phyloP scores from a whole-genome alignment of 2,888 invertebrate species.

The Thumatha senex region DNA sequence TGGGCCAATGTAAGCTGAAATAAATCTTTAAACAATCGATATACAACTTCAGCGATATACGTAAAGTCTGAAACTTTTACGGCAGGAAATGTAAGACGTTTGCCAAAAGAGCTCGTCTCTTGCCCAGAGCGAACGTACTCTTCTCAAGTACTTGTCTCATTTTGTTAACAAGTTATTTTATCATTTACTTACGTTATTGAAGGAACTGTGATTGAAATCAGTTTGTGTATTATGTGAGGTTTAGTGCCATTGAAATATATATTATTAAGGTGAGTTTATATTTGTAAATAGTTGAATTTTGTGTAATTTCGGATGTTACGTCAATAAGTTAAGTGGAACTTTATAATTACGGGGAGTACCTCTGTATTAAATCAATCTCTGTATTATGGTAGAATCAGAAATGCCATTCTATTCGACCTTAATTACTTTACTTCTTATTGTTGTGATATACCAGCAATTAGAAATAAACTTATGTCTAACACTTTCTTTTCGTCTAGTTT shows the following conservation, averaged over 20 bases:
- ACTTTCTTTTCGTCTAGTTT: no score
- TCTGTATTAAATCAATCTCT: no score
- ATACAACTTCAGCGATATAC: constrained; percentile 24
- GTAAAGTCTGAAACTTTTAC: constrained; percentile 37
- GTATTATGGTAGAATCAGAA: no score
- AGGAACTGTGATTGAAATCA: background rate
- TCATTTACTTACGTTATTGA: background rate
- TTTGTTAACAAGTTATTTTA: constrained; percentile 2
- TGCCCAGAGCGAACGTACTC: constrained; percentile 31
- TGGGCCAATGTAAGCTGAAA: no score
- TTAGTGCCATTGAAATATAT: background rate
- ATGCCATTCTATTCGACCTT: no score
- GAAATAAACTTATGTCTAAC: no score
- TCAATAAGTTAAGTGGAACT: no score
- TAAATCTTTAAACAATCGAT: no score
- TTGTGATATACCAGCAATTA: no score
- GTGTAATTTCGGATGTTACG: no score
- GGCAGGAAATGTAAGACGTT: constrained; percentile 26
- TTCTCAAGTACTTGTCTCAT: background rate
- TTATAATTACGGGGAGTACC: no score
- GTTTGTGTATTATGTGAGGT: constrained; percentile 6
- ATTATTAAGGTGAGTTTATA: constrained; percentile 7
- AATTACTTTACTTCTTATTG: no score
- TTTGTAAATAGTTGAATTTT: background rate
- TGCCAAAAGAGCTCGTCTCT: constrained; percentile 31